Evolutionary conservation across 2,888 invertebrate species (phyloP).

Genomic region (Augiades crinisus): DNA sequence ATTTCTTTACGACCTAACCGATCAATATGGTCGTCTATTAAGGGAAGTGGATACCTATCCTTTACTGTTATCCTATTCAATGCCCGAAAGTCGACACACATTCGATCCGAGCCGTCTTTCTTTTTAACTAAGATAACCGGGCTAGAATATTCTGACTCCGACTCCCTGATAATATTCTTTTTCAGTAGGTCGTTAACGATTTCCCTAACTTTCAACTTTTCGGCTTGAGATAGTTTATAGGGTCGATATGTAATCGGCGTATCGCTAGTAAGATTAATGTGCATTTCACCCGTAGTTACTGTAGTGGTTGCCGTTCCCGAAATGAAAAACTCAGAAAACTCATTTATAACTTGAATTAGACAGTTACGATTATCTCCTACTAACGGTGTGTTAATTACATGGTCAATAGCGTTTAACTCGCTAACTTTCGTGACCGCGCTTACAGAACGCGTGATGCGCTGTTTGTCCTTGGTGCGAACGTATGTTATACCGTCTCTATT

Average conservation of each 20-base stretch:
- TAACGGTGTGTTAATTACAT: too few relatives aligned
- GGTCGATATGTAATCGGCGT: constrained; percentile 28
- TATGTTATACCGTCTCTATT: constrained; percentile 34
- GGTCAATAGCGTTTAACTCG: too few relatives aligned
- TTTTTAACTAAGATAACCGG: constrained; percentile 34
- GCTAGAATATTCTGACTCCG: constrained; percentile 31
- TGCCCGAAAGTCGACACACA: constrained; percentile 28
- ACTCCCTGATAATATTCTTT: constrained; percentile 32
- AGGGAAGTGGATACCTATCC: constrained; percentile 25
- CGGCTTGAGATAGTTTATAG: constrained; percentile 27
- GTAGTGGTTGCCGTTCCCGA: constrained; percentile 29
- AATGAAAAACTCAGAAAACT: constrained; percentile 26
- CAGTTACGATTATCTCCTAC: too few relatives aligned
- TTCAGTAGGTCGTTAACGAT: constrained; percentile 28
- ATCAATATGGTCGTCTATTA: constrained; percentile 29
- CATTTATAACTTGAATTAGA: too few relatives aligned
- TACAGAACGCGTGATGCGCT: constrained; percentile 25
- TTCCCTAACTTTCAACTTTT: constrained; percentile 28
- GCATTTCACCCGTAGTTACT: constrained; percentile 31
- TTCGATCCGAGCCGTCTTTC: constrained; percentile 27
- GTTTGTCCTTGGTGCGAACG: constrained; percentile 25
- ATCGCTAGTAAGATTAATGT: constrained; percentile 20
- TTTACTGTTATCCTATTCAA: constrained; percentile 27
- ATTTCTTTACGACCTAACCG: too few relatives aligned
- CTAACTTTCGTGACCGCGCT: too few relatives aligned